These are phyloP conservation scores for Helicoverpa assulta DNA, from an alignment of 2,888 invertebrate species.

Conservation along the genomic window DNA sequence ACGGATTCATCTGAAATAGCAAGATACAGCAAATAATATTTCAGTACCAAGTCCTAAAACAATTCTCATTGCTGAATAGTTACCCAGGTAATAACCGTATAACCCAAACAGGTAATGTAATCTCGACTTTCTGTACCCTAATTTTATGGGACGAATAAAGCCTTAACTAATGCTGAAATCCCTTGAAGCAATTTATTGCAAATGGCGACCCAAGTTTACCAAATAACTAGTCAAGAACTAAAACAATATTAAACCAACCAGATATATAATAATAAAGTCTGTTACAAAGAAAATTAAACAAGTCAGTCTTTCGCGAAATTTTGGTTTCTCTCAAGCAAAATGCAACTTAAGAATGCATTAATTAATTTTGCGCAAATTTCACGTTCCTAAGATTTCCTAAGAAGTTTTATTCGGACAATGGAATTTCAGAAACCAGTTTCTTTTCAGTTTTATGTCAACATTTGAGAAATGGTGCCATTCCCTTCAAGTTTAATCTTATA, in stretches of 20 bases:
- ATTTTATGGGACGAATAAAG: slow-evolving; percentile 57
- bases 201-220: slow-evolving; percentile 42
- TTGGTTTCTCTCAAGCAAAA: slow-evolving; percentile 21
- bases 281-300: slow-evolving; percentile 37
- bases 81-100: slow-evolving; percentile 32
- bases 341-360: slow-evolving; percentile 42
- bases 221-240: slow-evolving; percentile 30
- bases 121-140: slow-evolving; percentile 48
- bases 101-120: slow-evolving; percentile 44
- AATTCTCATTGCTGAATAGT: slow-evolving; percentile 29
- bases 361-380: slow-evolving; percentile 42
- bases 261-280: slow-evolving; percentile 18
- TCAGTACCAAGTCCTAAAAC: slow-evolving; percentile 10
- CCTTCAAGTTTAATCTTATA: slow-evolving; percentile 5
- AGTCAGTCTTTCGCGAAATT: slow-evolving; percentile 14
- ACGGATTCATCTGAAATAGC: neutral
- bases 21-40: neutral
- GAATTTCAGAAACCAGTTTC: slow-evolving; percentile 24
- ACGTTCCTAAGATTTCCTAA: neutral
- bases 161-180: slow-evolving; percentile 54
- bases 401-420: slow-evolving; percentile 26
- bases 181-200: slow-evolving; percentile 55
- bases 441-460: slow-evolving; percentile 12
- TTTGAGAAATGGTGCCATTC: slow-evolving; percentile 58
- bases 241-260: slow-evolving; percentile 23